Conservation (phyloP, 2,113 vertebrate genomes). For the Corythoichthys intestinalis region DNA sequence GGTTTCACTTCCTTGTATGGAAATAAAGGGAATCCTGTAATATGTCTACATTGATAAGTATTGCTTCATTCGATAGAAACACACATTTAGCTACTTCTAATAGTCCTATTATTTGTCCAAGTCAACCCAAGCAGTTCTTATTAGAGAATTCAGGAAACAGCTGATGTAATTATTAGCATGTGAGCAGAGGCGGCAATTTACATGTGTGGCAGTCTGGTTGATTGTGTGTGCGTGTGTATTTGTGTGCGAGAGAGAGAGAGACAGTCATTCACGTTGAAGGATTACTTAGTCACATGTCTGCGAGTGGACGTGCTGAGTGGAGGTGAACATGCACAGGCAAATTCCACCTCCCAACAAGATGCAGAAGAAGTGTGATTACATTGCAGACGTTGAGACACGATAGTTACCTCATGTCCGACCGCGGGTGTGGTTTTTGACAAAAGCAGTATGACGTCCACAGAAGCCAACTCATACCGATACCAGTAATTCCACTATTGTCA, state of each 20-base stretch:
- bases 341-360: slow-evolving; percentile 38
- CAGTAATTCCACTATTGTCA: slow-evolving; percentile 46
- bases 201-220: slow-evolving; percentile 13
- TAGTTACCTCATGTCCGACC: slow-evolving; percentile 44
- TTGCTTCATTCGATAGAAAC: not conserved
- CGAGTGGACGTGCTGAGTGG: slow-evolving; percentile 18
- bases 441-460: slow-evolving; percentile 37
- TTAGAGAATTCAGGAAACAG: slow-evolving; percentile 46
- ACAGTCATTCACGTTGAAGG: slow-evolving; percentile 32
- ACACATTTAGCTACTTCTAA: not conserved
- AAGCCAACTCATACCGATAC: slow-evolving; percentile 25
- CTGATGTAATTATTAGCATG: slow-evolving; percentile 54
- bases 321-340: slow-evolving; percentile 57
- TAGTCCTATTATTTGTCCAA: not conserved
- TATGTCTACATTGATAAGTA: not conserved
- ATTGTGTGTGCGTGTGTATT: no score
- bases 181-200: slow-evolving; percentile 35
- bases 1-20: slow-evolving; percentile 41
- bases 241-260: no score
- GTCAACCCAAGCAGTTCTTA: slow-evolving; percentile 5
- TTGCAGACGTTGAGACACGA: slow-evolving; percentile 50
- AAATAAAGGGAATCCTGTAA: slow-evolving; percentile 34
- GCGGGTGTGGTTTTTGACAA: slow-evolving; percentile 36
- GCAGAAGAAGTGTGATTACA: slow-evolving; percentile 25
- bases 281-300: slow-evolving; percentile 62